Evolutionary conservation across 2,113 vertebrate species (phyloP).

Genomic region (Copsychus sechellarum): DNA sequence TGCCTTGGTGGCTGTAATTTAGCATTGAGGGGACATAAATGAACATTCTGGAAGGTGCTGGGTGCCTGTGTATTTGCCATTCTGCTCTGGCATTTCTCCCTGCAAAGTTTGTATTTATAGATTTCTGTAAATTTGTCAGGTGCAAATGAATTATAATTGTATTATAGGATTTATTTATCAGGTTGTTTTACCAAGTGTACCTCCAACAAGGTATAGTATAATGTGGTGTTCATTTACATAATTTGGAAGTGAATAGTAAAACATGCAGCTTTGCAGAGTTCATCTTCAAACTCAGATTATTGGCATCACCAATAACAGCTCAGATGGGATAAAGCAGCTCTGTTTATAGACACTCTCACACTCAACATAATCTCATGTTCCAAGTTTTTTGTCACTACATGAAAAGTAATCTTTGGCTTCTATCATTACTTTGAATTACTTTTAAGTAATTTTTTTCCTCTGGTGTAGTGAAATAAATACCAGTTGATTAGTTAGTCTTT

Average conservation of each 20-base stretch:
- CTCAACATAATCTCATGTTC: slow-evolving; percentile 54
- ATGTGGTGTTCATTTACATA: neutral
- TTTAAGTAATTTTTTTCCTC: neutral
- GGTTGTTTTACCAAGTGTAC: neutral
- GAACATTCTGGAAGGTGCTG: neutral
- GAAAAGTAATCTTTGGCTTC: slow-evolving; percentile 9
- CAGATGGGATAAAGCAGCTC: slow-evolving; percentile 45
- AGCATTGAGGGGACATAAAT: neutral
- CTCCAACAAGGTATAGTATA: neutral
- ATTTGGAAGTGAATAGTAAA: slow-evolving; percentile 7
- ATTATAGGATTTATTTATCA: neutral
- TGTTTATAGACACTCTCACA: slow-evolving; percentile 67
- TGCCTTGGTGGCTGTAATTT: neutral
- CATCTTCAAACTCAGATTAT: slow-evolving; percentile 3
- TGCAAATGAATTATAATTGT: neutral
- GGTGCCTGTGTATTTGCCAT: neutral
- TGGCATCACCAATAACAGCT: slow-evolving; percentile 25
- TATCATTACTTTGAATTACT: neutral
- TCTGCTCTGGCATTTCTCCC: neutral
- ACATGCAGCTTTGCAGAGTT: neutral
- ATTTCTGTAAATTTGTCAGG: neutral
- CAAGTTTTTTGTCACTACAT: slow-evolving; percentile 33
- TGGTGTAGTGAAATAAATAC: neutral
- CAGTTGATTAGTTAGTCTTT: neutral
- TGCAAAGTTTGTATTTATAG: neutral